Base-by-base conservation (phyloP, 2,888 invertebrate genomes). In the Cheilosia scutellata region DNA sequence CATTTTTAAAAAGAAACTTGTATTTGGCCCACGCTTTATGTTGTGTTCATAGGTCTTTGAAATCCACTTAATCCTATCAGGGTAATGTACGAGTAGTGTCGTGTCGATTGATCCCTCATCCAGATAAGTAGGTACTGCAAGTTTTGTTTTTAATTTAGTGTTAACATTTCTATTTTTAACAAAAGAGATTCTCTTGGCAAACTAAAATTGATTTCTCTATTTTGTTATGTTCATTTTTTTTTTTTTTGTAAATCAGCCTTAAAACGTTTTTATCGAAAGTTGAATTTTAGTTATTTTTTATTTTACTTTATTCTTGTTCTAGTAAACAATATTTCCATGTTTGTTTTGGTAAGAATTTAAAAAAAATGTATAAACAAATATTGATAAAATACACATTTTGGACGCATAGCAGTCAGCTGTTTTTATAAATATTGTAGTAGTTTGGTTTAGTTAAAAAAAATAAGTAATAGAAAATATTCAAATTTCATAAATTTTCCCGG, bases 201-300 rank as follows among this genome's bases (percentile, higher is more conserved):
- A 82, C 77, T 77, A 53, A 47, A 80, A 49, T 62, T 63, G 44
- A 66, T 72, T 62, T 74, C 16, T 66, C 42, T 44, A 44, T 37
- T 58, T 37, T 63, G 25, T 51, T 44, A 55, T 70, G 53, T 31
- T 68, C 58, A 68, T 72, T 25, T 74, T 37, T 42, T 65, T 47
- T 47, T 49, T 42, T 71, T 55, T 51, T 86, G 86, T 86, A 86
- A 86, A 86, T 86, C 86, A 86, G 86, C 86, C 86, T 86, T 86
- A 68, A 86, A 76, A 82, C 62, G 75, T 68, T 76, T 80, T 72
- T 47, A 74, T 83, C 78, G 72, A 83, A 83, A 83, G 55, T 83
- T 66, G 65, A 16, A 6, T 44, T 44, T 44, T 16, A 44, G 1
- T 42, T 5, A 2, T 42, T 42, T 75, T 49, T 57, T 40, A 68